Evolutionary conservation across 2,113 vertebrate species (phyloP).

Genomic region (Rhinolophus ferrumequinum): DNA sequence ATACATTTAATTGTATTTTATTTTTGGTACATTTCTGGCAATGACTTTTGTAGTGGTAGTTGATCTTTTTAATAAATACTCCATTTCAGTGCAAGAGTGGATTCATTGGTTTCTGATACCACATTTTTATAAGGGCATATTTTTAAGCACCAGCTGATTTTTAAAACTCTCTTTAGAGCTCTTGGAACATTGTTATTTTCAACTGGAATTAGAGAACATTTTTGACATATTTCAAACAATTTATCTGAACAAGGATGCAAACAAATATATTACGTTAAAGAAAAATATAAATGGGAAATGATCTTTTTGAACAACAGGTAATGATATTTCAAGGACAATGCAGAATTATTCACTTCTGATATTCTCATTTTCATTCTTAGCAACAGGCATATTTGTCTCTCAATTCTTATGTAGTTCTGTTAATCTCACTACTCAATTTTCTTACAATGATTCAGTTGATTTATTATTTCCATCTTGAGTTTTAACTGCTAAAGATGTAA

Average conservation of each 20-base stretch:
- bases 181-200: constrained; percentile 75
- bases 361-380: constrained; percentile 82
- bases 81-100: constrained; percentile 49
- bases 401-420: constrained; percentile 77
- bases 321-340: constrained; percentile 84
- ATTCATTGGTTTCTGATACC: constrained; percentile 62
- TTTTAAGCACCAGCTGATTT: constrained; percentile 62
- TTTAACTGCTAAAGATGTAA: constrained; percentile 78
- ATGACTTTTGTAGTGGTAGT: fast-evolving
- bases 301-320: constrained; percentile 82
- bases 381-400: constrained; percentile 71
- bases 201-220: constrained; percentile 62
- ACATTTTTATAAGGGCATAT: constrained; percentile 5
- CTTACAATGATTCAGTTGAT: constrained; percentile 81
- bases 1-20: constrained; percentile 33
- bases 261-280: constrained; percentile 70
- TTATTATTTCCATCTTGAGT: constrained; percentile 82
- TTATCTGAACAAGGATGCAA: constrained; percentile 60
- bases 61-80: constrained; percentile 37
- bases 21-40: neutral
- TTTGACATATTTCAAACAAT: constrained; percentile 69
- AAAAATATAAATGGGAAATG: constrained; percentile 73
- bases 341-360: constrained; percentile 72
- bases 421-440: constrained; percentile 84
- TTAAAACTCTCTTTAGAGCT: constrained; percentile 72